These are phyloP conservation scores for Andrena chrysosceles DNA, from an alignment of 2,888 invertebrate genomes.

Conservation along the genomic window DNA sequence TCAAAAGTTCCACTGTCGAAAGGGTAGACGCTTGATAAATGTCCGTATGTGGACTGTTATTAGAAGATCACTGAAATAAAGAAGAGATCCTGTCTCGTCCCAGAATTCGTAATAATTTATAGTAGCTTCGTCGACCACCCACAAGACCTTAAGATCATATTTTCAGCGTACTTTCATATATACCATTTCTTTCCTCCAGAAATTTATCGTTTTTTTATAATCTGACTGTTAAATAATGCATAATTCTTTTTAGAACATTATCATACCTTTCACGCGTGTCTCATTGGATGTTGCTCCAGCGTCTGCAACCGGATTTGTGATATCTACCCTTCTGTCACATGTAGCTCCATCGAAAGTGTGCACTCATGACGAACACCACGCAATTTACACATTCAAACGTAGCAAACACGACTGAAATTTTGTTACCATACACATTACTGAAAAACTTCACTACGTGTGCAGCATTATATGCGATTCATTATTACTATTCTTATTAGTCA, in stretches of 20 bases:
- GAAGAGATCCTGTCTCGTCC: background rate
- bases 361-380: too few relatives aligned
- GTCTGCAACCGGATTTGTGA: background rate
- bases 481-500: too few relatives aligned
- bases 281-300: background rate
- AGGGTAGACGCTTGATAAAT: background rate
- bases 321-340: background rate
- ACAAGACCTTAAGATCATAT: background rate
- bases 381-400: background rate
- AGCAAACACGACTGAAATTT: background rate
- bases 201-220: background rate
- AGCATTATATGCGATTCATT: background rate
- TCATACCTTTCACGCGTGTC: conserved; percentile 1
- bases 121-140: background rate
- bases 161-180: background rate
- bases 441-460: background rate
- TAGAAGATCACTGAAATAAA: background rate
- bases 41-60: background rate
- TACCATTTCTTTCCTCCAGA: background rate
- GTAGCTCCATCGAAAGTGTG: background rate
- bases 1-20: background rate
- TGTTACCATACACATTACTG: background rate
- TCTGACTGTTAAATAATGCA: background rate
- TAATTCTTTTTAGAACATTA: background rate
- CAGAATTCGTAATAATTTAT: conserved; percentile 4